A percentile compares a stretch with the other conserved stretches of the same genome.
phyloP scores from a whole-genome alignment of 2,113 vertebrate species.

The Equus quagga region DNA sequence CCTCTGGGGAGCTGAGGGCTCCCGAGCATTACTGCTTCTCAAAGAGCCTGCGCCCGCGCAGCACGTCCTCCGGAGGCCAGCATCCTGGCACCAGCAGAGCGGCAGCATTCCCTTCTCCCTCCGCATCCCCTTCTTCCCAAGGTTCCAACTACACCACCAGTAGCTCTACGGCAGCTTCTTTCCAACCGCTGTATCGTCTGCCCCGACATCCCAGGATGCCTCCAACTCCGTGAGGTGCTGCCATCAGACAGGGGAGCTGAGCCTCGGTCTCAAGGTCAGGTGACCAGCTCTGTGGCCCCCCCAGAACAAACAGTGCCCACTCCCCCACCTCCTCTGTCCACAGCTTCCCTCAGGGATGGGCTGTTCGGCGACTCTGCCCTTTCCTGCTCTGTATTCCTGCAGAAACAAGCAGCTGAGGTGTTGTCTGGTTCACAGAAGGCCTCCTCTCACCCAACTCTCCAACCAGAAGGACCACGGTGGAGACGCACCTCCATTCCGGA shows the following conservation, averaged over 20 bases:
- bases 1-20: not conserved
- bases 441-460: not conserved
- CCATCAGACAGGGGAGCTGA: not conserved
- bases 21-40: conserved; percentile 17
- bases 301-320: not conserved
- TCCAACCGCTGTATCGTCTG: not conserved
- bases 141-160: not conserved
- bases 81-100: not conserved
- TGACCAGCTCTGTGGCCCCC: not conserved
- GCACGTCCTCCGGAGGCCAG: not conserved
- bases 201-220: not conserved
- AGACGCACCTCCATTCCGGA: not conserved
- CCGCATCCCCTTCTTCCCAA: not conserved
- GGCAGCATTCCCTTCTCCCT: not conserved
- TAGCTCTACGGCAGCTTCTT: not conserved
- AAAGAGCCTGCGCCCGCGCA: not conserved
- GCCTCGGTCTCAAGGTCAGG: not conserved
- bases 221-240: not conserved
- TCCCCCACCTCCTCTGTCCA: not conserved
- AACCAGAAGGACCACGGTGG: not conserved
- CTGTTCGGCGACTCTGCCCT: not conserved
- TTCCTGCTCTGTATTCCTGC: not conserved
- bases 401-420: not conserved
- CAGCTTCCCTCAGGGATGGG: not conserved
- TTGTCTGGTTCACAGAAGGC: not conserved